Base-by-base conservation (phyloP, 2,888 invertebrate species). In the Rhamnusium bicolor region DNA sequence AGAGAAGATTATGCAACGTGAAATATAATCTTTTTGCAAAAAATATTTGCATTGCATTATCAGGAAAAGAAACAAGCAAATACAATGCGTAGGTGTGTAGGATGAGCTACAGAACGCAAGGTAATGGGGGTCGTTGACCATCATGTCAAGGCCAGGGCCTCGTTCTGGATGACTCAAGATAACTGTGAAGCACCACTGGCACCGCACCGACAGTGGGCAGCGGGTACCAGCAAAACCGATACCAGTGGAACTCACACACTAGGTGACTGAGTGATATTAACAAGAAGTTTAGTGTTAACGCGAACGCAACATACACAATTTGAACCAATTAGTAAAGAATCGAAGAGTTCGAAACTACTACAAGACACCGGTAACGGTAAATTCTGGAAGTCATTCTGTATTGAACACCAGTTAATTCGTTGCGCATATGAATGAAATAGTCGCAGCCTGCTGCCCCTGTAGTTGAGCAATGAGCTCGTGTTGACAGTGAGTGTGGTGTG, bases 351-450 rank as follows among this genome's bases (percentile, higher is more conserved):
- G 69, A 71, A 73, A 65, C 71, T 27, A 70, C 62, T 74, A 76
- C 75, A 75, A 69, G 70, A 24, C 16, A 75, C 78, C 79, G 69
- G 74, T 84, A 87, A 87, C 87, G 87, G 87, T 87, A 87, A 84
- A 86, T 86, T 85, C 85, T 85, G 83, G 85, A 83, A 84, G 84
- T 83, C 78, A 86, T 84, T 86, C 86, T 86, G 85, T 86, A 86
- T 85, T 84, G 86, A 85, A 81, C 78, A 81, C 78, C 80, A 82
- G 83, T 82, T 82, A 80, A 76, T 80, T 76, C 68, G 71, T 83
- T 80, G 84, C 85, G 85, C 85, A 86, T 85, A 87, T 86, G 86
- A 87, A 87, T 87, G 87, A 86, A 80, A 83, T 81, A 76, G 77
- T 71, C 67, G 69, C 10, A 32, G 51, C 29, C 51, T 24, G 51